phyloP scores from a whole-genome alignment of 2,888 invertebrate species.

The Caenorhabditis drosophilae region DNA sequence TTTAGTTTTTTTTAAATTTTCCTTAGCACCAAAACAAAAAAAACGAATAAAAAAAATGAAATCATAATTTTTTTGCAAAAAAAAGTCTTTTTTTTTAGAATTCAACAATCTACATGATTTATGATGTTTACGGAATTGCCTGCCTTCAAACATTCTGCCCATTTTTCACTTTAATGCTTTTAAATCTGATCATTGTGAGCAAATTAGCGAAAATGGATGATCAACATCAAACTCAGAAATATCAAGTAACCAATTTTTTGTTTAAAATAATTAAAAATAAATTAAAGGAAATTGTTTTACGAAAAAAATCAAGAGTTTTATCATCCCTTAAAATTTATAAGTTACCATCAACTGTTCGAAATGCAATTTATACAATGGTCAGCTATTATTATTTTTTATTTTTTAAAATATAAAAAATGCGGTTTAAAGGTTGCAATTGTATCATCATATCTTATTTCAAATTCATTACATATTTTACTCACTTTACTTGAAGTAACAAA shows the following conservation, averaged over 20 bases:
- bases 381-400: background rate
- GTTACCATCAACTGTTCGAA: conserved; percentile 42
- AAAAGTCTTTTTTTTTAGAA: conserved; percentile 26
- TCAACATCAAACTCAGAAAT: conserved; percentile 13
- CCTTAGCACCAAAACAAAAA: no score
- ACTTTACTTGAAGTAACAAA: conserved; percentile 47
- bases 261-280: conserved; percentile 9
- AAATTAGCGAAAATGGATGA: conserved; percentile 35
- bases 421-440: conserved; percentile 54
- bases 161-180: conserved; percentile 45
- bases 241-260: conserved; percentile 9
- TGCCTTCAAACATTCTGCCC: conserved; percentile 53
- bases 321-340: conserved; percentile 33
- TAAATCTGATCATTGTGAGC: conserved; percentile 53
- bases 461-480: conserved; percentile 52
- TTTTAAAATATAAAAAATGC: conserved; percentile 1
- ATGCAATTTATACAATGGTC: conserved; percentile 60
- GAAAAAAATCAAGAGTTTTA: conserved; percentile 30
- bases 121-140: conserved; percentile 52
- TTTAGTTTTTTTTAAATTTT: no score
- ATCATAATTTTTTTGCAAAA: background rate
- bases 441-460: conserved; percentile 56
- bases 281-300: background rate
- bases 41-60: no score
- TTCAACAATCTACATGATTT: conserved; percentile 39